phyloP scores from a whole-genome alignment of 1,140 invertebrate genomes.

The Polyergus mexicanus region DNA sequence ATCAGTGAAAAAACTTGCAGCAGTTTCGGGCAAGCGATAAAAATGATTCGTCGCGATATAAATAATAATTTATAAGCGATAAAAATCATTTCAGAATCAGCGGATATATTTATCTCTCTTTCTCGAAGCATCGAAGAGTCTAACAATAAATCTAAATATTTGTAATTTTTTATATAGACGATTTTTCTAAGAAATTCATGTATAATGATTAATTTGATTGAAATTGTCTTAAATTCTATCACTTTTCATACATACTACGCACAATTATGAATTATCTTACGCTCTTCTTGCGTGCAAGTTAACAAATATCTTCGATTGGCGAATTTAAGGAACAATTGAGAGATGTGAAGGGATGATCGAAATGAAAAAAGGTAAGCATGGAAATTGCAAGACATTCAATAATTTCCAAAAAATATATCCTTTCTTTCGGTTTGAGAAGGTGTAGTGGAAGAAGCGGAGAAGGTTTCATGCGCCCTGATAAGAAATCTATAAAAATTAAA shows the following conservation, averaged over 20 bases:
- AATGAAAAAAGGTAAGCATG: slow-evolving; percentile 57
- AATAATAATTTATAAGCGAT: slow-evolving; percentile 21
- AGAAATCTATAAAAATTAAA: not conserved
- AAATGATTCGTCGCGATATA: not conserved
- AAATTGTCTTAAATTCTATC: slow-evolving; percentile 23
- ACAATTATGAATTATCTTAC: slow-evolving; percentile 14
- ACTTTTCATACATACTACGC: not conserved
- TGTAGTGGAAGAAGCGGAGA: slow-evolving; percentile 60
- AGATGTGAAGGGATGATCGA: slow-evolving; percentile 41
- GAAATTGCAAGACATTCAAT: slow-evolving; percentile 19
- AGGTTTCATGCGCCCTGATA: not conserved
- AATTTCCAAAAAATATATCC: slow-evolving; percentile 24
- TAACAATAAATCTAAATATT: not conserved
- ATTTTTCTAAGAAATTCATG: not conserved
- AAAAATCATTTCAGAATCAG: not conserved
- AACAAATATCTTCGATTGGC: slow-evolving; percentile 10
- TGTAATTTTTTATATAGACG: not conserved
- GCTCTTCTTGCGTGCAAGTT: slow-evolving; percentile 17
- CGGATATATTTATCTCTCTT: too few species aligned
- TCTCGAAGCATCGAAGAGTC: not conserved
- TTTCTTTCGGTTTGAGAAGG: slow-evolving; percentile 30
- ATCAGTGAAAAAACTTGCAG: slow-evolving; percentile 37
- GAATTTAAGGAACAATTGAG: slow-evolving; percentile 40
- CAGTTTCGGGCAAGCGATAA: slow-evolving; percentile 32
- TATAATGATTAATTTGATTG: slow-evolving; percentile 9